Base-by-base conservation (phyloP, 2,113 vertebrate genomes). In the Lepus americanus region DNA sequence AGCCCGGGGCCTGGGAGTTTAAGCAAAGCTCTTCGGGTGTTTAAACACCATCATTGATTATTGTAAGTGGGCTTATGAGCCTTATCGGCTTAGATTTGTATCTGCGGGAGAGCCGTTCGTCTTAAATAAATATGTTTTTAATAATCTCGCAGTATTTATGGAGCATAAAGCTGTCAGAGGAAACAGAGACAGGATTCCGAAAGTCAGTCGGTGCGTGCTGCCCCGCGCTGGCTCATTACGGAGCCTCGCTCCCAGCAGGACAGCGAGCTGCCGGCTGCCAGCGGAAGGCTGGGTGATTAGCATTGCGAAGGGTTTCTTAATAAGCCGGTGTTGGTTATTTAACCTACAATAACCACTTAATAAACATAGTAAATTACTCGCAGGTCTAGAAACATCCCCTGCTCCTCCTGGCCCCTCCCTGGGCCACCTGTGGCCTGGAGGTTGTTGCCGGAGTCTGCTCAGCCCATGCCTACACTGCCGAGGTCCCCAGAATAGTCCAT, bases 81-180 rank as follows among this genome's bases (percentile, higher is more conserved):
- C 96, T 97, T 96, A 98, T 97, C 93, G 88, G 93, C 95, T 98
- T 96, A 97, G 96, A 98, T 98, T 97, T 98, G 96, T 98, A 97
- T 98, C 97, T 98, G 89, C 96, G 95, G 97, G 94, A 98, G 97
- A 97, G 97, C 92, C 76, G 96, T 98, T 98, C 98, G 98, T 98
- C 98, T 98, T 97, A 96, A 96, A 98, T 98, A 98, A 98, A 98
- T 98, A 98, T 97, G 98, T 98, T 98, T 98, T 98, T 98, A 98
- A 98, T 98, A 98, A 98, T 98, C 96, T 96, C 90, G 27, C 92
- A 87, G 95, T 98, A 98, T 98, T 98, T 98, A 98, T 96, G 97
- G 98, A 97, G 97, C 96, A 96, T 98, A 98, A 98, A 98, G 92
- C 98, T 98, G 97, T 95, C 98, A 94, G 72, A 61, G 81, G 67